Evolutionary conservation across 2,113 vertebrate species (phyloP), one percentile per base, ranked within the genome.

Genomic region (Aphyosemion australe): DNA sequence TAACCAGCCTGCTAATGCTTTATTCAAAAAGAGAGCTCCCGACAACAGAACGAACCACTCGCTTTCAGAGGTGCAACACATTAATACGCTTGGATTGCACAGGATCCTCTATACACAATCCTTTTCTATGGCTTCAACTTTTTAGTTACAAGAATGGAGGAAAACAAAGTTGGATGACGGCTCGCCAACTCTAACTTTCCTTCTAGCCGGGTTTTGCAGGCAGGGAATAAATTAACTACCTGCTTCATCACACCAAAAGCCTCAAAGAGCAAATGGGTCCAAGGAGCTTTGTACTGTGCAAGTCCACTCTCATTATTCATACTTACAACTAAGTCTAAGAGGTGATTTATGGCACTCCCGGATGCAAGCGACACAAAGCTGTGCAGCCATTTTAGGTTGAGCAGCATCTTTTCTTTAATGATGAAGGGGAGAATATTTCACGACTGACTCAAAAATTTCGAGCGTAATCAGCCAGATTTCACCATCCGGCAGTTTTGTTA

Each of bases 1-100:
- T 75, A 79, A 81, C 83, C 78, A 77, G 67, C 53, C 54, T 72
- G 76, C 80, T 75, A 68, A 74, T 79, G 73, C 78, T 74, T 77
- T 75, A 82, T 74, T 78, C 74, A 75, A 61, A 59, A 61, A 56
- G 47, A 54, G 42, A 54, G 48, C 57, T 52, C 50, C 37, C 60
- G 61, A 74, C 54, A 73, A 82, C 73, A 58, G 67, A 79, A 78
- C 63, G n/a, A 72, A 71, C 78, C 70, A 61, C 49, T 82, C 34
- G 19, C 61, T 77, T 16, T 67, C 20, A 5, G 42, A 69, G 69
- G 64, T 74, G 61, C 68, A 72, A 76, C 58, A 58, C 52, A 51
- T 47, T 58, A 79, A 73, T 69, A 47, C 39, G 65, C 74, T 37
- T 49, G 57, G 41, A 59, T 53, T 31, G 58, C 66, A 61, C 34